These are phyloP conservation scores for Helarctos malayanus DNA, from an alignment of 2,797 vertebrate genomes.

Conservation along the genomic window DNA sequence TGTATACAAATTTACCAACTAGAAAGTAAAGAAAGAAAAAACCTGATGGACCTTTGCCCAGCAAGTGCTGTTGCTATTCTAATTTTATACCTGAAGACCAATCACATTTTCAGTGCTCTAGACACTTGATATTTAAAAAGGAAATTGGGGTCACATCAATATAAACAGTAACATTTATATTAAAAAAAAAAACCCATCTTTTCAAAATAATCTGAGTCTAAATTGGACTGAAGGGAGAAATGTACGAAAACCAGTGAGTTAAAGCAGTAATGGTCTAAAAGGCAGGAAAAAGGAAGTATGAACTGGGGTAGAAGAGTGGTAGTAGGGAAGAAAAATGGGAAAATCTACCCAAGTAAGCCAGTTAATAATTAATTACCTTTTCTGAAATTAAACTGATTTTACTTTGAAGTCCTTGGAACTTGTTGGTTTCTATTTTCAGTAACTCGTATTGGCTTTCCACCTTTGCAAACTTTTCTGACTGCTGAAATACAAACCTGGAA, in stretches of 20 bases:
- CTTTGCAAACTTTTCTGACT: constrained; percentile 92
- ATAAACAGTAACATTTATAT: constrained; percentile 1
- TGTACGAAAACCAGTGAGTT: not conserved
- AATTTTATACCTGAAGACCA: constrained; percentile 48
- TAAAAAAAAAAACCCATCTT: not conserved
- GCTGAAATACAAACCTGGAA: constrained; percentile 93
- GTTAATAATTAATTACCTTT: constrained; percentile 92
- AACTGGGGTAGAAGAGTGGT: not conserved
- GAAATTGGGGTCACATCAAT: not conserved
- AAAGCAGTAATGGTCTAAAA: not conserved
- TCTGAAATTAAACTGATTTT: constrained; percentile 92
- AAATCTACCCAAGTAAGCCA: not conserved
- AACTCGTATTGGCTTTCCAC: constrained; percentile 93
- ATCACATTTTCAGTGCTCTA: not conserved
- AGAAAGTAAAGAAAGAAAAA: constrained; percentile 55
- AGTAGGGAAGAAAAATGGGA: not conserved
- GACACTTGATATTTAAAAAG: constrained; percentile 43
- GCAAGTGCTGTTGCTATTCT: constrained; percentile 4
- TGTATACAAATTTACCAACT: constrained; percentile 1
- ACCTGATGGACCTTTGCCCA: not conserved
- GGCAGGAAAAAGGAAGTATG: constrained; percentile 26
- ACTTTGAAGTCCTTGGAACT: constrained; percentile 91
- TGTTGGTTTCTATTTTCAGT: constrained; percentile 90
- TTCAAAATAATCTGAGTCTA: constrained; percentile 50
- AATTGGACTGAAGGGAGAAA: not conserved